These are phyloP conservation scores for Pammene aurita DNA, from an alignment of 2,888 invertebrate genomes.

Conservation along the genomic window DNA sequence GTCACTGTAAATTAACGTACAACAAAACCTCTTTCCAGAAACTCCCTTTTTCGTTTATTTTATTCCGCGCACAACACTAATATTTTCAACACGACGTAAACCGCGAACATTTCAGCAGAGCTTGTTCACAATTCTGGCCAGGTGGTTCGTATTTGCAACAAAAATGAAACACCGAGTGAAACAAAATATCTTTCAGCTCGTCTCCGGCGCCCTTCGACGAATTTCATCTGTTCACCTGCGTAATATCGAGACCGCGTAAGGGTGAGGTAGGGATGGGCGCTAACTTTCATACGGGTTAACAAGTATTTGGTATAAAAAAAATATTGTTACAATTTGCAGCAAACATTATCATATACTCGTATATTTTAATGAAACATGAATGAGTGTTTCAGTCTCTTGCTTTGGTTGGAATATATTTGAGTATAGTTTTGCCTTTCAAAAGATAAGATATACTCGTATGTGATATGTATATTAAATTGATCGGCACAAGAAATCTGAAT, in stretches of 20 bases:
- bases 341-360: too few relatives aligned
- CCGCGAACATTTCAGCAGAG: conserved; percentile 29
- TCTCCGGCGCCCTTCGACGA: conserved; percentile 37
- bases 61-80: conserved; percentile 25
- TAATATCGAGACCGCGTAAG: conserved; percentile 36
- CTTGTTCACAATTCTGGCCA: conserved; percentile 37
- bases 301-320: background rate
- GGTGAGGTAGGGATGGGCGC: conserved; percentile 8
- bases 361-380: too few relatives aligned
- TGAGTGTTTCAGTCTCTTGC: too few relatives aligned
- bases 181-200: conserved; percentile 40
- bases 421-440: too few relatives aligned
- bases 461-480: too few relatives aligned
- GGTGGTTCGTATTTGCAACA: conserved; percentile 40
- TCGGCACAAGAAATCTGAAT: too few relatives aligned
- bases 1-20: conserved; percentile 7
- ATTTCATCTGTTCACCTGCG: conserved; percentile 42
- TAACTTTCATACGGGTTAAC: background rate
- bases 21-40: conserved; percentile 3
- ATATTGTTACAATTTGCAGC: background rate
- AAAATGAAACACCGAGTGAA: conserved; percentile 39
- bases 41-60: conserved; percentile 14
- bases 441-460: too few relatives aligned
- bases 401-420: too few relatives aligned
- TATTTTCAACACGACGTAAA: conserved; percentile 25